A percentile compares a stretch with the other conserved stretches of the same genome.
Conservation (phyloP, 2,888 invertebrate species). For the Horisme vitalbata region DNA sequence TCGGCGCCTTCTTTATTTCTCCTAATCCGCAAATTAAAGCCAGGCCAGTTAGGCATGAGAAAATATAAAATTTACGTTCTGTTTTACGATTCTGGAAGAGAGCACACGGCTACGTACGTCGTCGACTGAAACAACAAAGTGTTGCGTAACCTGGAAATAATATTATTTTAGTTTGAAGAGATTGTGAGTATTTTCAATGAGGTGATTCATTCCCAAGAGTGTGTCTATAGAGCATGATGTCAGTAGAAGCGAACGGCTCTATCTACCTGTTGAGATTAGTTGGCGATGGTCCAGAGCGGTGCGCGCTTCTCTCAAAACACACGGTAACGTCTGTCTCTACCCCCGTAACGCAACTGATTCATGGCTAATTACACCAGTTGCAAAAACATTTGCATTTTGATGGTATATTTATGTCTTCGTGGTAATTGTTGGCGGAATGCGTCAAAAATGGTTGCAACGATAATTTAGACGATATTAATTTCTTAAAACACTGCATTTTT, state of each 20-base stretch:
- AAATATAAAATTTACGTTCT: constrained; percentile 18
- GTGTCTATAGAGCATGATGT: constrained; percentile 61
- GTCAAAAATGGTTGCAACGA: neutral
- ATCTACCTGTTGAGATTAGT: constrained; percentile 75
- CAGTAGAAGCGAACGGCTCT: constrained; percentile 59
- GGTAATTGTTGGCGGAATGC: constrained; percentile 2
- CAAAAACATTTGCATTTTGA: constrained; percentile 17
- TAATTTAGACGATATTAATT: too few relatives aligned
- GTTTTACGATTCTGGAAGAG: constrained; percentile 23
- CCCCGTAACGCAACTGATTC: constrained; percentile 27
- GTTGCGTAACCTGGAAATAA: constrained; percentile 42
- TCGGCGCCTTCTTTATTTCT: constrained; percentile 34
- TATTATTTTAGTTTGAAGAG: constrained; percentile 42
- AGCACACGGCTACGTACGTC: constrained; percentile 28
- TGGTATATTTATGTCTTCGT: constrained; percentile 4
- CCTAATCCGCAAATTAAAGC: constrained; percentile 34
- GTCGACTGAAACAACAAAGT: constrained; percentile 34
- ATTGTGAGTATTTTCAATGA: constrained; percentile 61
- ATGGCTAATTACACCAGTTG: constrained; percentile 20
- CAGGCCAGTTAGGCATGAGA: neutral
- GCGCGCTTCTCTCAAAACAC: constrained; percentile 56
- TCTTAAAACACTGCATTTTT: too few relatives aligned
- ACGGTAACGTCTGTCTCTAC: constrained; percentile 44
- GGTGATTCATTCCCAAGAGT: constrained; percentile 62
- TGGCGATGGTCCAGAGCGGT: constrained; percentile 63